Base-by-base conservation (phyloP, 1,140 invertebrate genomes). In the Drosophila teissieri region DNA sequence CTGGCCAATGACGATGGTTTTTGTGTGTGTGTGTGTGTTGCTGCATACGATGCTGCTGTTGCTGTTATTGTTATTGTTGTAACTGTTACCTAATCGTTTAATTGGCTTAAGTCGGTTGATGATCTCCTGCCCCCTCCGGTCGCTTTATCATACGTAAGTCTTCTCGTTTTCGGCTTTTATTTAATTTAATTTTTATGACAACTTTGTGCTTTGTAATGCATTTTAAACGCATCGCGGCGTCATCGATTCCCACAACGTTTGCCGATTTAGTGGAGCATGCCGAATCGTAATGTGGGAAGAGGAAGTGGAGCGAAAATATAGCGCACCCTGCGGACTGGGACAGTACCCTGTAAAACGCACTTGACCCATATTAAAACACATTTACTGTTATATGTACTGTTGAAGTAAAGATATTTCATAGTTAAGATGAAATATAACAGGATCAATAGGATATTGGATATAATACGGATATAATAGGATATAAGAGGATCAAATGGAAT, bases 1-100 rank as follows among this genome's bases (percentile, higher is more conserved):
- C 57, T 63, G 58, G 19, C 60, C 39, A 67, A 77, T 85, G 77
- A 78, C 73, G 63, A 62, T 10, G 44, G 56, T 58, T 60, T 58
- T 19, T 19, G 19, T 19, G 1, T 19, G 1, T 19, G 19, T 72
- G 62, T 63, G 57, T 63, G 27, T 34, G 36, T 24, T 24, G 70
- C 67, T 49, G 56, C 39, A 78, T 72, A 67, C 65, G 52, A 56
- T 80, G 55, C 65, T 45, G 44, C 40, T 56, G 65, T 34, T 48
- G 36, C 22, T 24, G 45, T 65, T 76, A 61, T 79, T 76, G 65
- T 61, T 86, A 61, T 79, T 76, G 65, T 61, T 86, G 67, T 86
- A 86, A 86, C 81, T 89, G 84, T 89, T 89, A 89, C 84, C 84
- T 89, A 89, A 89, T 89, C 84, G 77, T 89, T 89, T 89, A 90